phyloP scores from a whole-genome alignment of 1,140 invertebrate genomes.

The Acromyrmex heyeri region DNA sequence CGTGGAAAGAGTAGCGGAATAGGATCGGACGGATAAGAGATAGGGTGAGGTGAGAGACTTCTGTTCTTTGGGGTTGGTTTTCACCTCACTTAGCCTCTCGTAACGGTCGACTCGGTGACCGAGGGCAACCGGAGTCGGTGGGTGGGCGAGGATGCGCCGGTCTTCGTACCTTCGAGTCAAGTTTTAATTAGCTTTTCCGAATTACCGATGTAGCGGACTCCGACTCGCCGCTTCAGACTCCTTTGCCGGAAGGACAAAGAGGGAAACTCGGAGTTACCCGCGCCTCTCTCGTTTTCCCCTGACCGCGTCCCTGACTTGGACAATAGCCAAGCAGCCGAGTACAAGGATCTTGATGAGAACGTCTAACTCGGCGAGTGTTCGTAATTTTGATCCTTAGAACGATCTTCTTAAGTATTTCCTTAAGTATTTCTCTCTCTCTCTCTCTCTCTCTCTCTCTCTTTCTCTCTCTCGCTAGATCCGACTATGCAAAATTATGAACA shows the following conservation, averaged over 20 bases:
- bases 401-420: background rate
- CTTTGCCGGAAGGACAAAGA: conserved; percentile 75
- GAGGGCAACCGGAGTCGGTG: conserved; percentile 58
- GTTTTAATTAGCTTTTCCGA: conserved; percentile 83
- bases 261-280: conserved; percentile 44
- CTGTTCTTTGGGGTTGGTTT: conserved; percentile 74
- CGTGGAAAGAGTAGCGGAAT: conserved; percentile 72
- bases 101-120: conserved; percentile 73
- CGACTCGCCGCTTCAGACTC: conserved; percentile 70
- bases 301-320: conserved; percentile 65
- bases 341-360: conserved; percentile 67
- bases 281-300: conserved; percentile 46
- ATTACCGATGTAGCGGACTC: conserved; percentile 79
- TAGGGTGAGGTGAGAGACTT: conserved; percentile 71
- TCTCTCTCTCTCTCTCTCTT: no score
- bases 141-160: conserved; percentile 55
- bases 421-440: background rate
- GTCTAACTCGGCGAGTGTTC: conserved; percentile 57
- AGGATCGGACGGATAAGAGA: conserved; percentile 69
- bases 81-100: conserved; percentile 78
- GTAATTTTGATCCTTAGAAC: conserved; percentile 11
- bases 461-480: background rate
- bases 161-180: conserved; percentile 78
- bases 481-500: background rate
- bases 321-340: conserved; percentile 72